Percentiles rank a stretch among this genome's conserved stretches.
Evolutionary conservation across 2,888 invertebrate species (phyloP).

Genomic region (Nezara viridula): DNA sequence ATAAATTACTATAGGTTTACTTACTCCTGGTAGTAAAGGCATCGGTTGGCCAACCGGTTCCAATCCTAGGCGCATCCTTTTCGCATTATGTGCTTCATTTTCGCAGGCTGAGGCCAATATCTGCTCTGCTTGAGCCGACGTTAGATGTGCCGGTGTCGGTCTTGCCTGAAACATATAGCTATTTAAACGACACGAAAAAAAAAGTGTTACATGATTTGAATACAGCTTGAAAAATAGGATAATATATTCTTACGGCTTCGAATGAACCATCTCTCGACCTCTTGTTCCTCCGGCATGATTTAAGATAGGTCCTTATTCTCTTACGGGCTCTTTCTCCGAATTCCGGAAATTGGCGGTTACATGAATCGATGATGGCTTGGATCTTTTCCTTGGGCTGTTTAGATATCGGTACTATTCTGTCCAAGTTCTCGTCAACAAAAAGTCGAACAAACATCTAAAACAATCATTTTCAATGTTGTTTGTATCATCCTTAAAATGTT

Average conservation of each 20-base stretch:
- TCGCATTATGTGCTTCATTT: conserved; percentile 97
- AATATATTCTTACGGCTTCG: conserved; percentile 64
- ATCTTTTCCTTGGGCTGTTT: conserved; percentile 98
- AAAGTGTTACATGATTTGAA: background rate
- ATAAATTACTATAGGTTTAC: conserved; percentile 65
- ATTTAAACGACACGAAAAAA: background rate
- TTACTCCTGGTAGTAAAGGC: conserved; percentile 80
- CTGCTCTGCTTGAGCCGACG: conserved; percentile 96
- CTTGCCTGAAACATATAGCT: conserved; percentile 76
- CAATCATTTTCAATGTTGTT: conserved; percentile 43
- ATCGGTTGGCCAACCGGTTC: conserved; percentile 94
- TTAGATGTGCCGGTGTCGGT: conserved; percentile 95
- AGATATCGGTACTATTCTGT: conserved; percentile 96
- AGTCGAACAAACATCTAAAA: conserved; percentile 96
- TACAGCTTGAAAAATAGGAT: background rate
- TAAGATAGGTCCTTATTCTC: conserved; percentile 93
- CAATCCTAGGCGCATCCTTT: conserved; percentile 94
- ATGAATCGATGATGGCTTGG: conserved; percentile 96
- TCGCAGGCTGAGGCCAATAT: conserved; percentile 96
- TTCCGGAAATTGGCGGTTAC: conserved; percentile 96
- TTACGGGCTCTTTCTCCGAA: conserved; percentile 95
- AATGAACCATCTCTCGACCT: conserved; percentile 89
- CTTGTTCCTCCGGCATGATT: conserved; percentile 95
- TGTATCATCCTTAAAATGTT: background rate
- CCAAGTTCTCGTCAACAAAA: conserved; percentile 96